These are phyloP conservation scores for Dendroctonus ponderosae DNA, from an alignment of 1,140 invertebrate genomes.

Conservation along the genomic window DNA sequence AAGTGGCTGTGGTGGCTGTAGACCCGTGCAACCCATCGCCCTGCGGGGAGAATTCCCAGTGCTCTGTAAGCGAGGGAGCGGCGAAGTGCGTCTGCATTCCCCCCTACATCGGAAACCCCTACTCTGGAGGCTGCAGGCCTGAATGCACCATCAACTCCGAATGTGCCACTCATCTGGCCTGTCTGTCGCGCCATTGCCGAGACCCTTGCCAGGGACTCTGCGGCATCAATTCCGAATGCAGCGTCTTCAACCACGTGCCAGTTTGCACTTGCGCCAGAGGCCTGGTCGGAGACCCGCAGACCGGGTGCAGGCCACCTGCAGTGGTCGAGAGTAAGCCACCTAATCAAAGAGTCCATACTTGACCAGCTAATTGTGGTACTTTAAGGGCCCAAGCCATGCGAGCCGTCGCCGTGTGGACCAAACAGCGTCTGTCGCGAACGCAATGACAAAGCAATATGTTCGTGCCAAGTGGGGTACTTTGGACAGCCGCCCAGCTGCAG, in stretches of 20 bases:
- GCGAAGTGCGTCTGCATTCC: slow-evolving; percentile 78
- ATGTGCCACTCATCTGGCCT: slow-evolving; percentile 75
- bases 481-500: slow-evolving; percentile 75
- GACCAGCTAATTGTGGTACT: slow-evolving; percentile 1
- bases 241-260: slow-evolving; percentile 77
- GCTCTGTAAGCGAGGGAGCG: slow-evolving; percentile 64
- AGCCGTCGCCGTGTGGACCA: slow-evolving; percentile 76
- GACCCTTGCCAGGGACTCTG: slow-evolving; percentile 85
- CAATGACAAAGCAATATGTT: slow-evolving; percentile 72
- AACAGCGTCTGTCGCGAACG: slow-evolving; percentile 74
- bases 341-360: background rate
- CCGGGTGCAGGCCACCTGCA: slow-evolving; percentile 66
- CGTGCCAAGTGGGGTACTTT: slow-evolving; percentile 71
- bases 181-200: slow-evolving; percentile 79
- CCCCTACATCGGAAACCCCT: slow-evolving; percentile 81
- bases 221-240: slow-evolving; percentile 74
- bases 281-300: slow-evolving; percentile 78
- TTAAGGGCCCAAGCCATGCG: slow-evolving; percentile 66
- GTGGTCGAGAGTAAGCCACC: slow-evolving; percentile 51
- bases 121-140: slow-evolving; percentile 71
- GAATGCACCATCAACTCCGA: slow-evolving; percentile 79
- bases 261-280: slow-evolving; percentile 74
- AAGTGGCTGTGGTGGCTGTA: slow-evolving; percentile 49
- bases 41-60: slow-evolving; percentile 79
- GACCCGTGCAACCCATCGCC: slow-evolving; percentile 77